Percentiles rank a stretch among this genome's conserved stretches.
These are phyloP conservation scores for Dromius quadrimaculatus DNA, from an alignment of 2,888 invertebrate species.

Conservation along the genomic window DNA sequence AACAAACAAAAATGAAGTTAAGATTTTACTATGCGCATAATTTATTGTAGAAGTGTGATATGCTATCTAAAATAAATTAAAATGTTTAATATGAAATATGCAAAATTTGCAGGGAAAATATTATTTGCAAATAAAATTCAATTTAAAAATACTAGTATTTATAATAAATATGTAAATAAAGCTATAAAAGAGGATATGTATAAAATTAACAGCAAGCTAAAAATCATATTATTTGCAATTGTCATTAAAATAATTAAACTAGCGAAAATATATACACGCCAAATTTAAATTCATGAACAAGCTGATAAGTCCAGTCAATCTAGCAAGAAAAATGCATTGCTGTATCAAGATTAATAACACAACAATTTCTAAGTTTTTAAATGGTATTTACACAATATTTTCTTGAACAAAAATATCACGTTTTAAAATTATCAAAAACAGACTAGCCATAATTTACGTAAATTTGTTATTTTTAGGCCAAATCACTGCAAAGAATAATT, in stretches of 20 bases:
- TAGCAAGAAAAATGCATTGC: no score
- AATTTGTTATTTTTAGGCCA: no score
- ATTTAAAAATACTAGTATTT: constrained; percentile 29
- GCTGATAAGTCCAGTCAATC: not conserved
- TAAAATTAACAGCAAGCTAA: constrained; percentile 35
- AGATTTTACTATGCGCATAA: constrained; percentile 6
- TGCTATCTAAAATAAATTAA: constrained; percentile 23
- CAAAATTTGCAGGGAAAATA: constrained; percentile 19
- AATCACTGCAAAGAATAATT: no score
- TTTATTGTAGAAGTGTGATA: constrained; percentile 8
- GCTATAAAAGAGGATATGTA: constrained; percentile 26
- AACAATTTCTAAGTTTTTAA: not conserved
- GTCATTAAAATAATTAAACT: not conserved
- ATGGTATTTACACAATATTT: not conserved
- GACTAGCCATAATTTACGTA: not conserved
- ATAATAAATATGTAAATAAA: constrained; percentile 34
- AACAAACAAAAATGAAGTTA: not conserved
- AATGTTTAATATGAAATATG: constrained; percentile 16
- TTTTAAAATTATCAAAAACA: not conserved
- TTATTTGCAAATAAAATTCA: constrained; percentile 21
- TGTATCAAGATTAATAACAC: no score
- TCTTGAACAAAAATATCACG: not conserved
- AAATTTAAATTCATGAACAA: not conserved
- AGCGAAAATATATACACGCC: constrained; percentile 17
- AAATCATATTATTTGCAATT: constrained; percentile 20